Evolutionary conservation across 2,113 vertebrate genomes (phyloP).

Genomic region (Ptilonorhynchus violaceus): DNA sequence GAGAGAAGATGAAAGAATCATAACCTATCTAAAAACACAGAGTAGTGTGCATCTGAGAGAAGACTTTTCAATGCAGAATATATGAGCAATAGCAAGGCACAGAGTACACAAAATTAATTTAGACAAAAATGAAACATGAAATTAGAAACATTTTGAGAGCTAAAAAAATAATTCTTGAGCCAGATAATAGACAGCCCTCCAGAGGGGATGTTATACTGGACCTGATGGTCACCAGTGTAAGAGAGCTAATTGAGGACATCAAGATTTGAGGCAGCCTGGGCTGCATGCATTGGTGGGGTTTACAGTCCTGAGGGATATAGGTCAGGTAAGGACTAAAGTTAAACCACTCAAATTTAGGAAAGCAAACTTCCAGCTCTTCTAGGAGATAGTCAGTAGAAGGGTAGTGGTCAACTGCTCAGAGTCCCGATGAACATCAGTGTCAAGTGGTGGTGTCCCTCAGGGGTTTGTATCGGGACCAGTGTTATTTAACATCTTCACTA

Average conservation of each 20-base stretch:
- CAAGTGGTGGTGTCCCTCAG: background rate
- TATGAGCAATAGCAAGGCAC: background rate
- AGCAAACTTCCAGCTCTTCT: background rate
- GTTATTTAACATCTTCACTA: background rate
- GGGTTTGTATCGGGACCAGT: background rate
- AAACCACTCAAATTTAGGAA: background rate
- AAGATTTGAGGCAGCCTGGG: background rate
- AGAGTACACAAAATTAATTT: background rate
- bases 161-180: background rate
- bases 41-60: background rate
- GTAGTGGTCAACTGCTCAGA: background rate
- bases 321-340: background rate
- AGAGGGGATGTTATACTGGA: background rate
- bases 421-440: background rate
- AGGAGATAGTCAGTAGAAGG: background rate
- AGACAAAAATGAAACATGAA: background rate
- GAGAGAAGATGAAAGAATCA: background rate
- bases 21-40: background rate
- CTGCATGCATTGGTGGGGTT: too few species aligned
- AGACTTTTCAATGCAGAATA: background rate
- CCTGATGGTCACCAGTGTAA: background rate
- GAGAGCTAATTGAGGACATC: rapidly evolving
- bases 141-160: background rate
- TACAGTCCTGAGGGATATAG: background rate
- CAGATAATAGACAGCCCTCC: background rate